Evolutionary conservation across 2,888 invertebrate genomes (phyloP).

Genomic region (Blera fallax): DNA sequence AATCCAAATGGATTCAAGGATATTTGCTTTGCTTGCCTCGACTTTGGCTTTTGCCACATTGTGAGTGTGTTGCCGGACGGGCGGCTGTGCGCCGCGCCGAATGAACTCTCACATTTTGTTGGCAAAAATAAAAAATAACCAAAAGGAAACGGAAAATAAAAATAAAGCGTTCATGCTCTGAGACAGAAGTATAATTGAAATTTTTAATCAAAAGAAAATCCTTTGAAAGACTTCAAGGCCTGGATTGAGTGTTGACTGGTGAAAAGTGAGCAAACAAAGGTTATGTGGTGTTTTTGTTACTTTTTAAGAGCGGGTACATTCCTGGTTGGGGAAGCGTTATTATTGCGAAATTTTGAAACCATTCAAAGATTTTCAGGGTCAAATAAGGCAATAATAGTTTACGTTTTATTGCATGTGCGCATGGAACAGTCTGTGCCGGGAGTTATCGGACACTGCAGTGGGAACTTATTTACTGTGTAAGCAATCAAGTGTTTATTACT

Average conservation of each 20-base stretch:
- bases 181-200: conserved; percentile 70
- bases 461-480: too few species aligned
- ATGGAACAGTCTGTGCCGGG: too few species aligned
- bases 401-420: too few species aligned
- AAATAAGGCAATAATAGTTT: background rate
- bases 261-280: conserved; percentile 23
- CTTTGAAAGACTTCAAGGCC: conserved; percentile 63
- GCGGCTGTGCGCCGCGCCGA: conserved; percentile 13
- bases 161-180: conserved; percentile 44
- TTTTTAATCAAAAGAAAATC: conserved; percentile 69
- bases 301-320: background rate
- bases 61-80: background rate
- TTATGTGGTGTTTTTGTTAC: conserved; percentile 13
- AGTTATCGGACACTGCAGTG: too few species aligned
- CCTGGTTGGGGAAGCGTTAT: background rate
- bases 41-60: background rate
- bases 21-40: background rate
- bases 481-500: too few species aligned
- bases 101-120: conserved; percentile 40
- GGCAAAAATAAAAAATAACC: background rate
- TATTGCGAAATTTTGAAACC: background rate
- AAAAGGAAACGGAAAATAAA: conserved; percentile 10
- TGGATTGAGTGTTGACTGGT: conserved; percentile 21
- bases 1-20: conserved; percentile 44
- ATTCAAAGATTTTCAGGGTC: background rate